Percentiles rank a stretch among this genome's conserved stretches.
Evolutionary conservation across 2,113 vertebrate genomes (phyloP).

Genomic region (Etheostoma spectabile): DNA sequence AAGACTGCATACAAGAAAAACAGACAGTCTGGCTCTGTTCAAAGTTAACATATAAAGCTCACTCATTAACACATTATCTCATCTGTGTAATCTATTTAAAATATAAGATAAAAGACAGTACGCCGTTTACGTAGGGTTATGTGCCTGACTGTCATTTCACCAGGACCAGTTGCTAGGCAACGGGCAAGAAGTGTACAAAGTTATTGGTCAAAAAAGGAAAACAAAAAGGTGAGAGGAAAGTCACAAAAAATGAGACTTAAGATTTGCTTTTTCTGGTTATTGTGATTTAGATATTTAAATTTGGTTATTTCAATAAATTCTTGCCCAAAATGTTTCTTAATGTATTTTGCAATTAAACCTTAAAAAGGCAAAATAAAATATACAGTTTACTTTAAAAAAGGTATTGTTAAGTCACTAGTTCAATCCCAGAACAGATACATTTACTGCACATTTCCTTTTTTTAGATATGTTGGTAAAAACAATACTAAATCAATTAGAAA

Average conservation of each 20-base stretch:
- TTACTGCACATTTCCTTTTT: not conserved
- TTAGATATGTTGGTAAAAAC: not conserved
- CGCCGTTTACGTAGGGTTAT: not conserved
- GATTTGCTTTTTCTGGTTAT: not conserved
- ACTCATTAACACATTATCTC: not conserved
- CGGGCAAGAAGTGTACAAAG: conserved; percentile 4
- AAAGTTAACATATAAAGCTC: not conserved
- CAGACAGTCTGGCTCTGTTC: not conserved
- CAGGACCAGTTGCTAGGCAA: conserved; percentile 52
- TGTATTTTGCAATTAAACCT: not conserved
- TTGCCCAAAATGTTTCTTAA: not conserved
- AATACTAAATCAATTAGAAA: not conserved
- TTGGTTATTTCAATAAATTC: not conserved
- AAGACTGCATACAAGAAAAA: not conserved
- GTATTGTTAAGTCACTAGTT: not conserved
- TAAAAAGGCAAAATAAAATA: not conserved
- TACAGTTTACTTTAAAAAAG: not conserved
- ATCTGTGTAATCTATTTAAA: not conserved
- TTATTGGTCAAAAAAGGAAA: not conserved
- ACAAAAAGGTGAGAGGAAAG: not conserved
- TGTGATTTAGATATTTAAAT: not conserved
- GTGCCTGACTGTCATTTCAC: not conserved
- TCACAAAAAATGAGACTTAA: not conserved
- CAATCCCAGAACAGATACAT: conserved; percentile 1
- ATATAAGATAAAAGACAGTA: conserved; percentile 1